Evolutionary conservation across 2,797 vertebrate species (phyloP).

Genomic region (Thalassophryne amazonica): DNA sequence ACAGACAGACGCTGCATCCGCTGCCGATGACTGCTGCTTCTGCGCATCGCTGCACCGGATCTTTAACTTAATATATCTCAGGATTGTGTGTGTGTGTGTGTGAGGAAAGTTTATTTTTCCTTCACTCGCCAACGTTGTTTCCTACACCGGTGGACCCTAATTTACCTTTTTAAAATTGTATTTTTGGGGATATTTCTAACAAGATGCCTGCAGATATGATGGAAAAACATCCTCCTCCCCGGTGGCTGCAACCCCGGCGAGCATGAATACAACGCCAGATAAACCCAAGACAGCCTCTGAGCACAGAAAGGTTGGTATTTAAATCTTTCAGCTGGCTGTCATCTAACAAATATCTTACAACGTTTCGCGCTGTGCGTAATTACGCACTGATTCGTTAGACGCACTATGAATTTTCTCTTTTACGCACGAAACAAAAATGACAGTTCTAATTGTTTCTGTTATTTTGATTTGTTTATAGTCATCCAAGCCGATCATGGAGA

Average conservation of each 20-base stretch:
- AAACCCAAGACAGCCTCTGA: slow-evolving; percentile 97
- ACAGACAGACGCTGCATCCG: slow-evolving; percentile 65
- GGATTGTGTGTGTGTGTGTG: slow-evolving; percentile 52
- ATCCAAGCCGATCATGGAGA: slow-evolving; percentile 95
- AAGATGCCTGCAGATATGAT: slow-evolving; percentile 96
- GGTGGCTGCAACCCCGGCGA: slow-evolving; percentile 91
- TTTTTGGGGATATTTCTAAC: slow-evolving; percentile 62
- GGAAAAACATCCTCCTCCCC: slow-evolving; percentile 93
- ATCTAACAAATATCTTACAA: neutral
- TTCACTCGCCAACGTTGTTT: too few species aligned
- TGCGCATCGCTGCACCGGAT: slow-evolving; percentile 57
- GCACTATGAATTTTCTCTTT: slow-evolving; percentile 22
- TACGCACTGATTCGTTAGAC: slow-evolving; percentile 36
- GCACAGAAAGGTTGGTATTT: slow-evolving; percentile 88
- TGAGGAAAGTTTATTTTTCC: too few species aligned
- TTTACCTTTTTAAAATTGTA: too few species aligned
- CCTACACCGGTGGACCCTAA: slow-evolving; percentile 51
- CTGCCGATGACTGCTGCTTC: slow-evolving; percentile 47
- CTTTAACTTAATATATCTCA: slow-evolving; percentile 47
- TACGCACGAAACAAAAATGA: neutral
- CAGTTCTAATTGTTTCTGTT: slow-evolving; percentile 29
- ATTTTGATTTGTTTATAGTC: slow-evolving; percentile 72
- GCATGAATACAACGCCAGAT: slow-evolving; percentile 90
- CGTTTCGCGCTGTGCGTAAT: neutral
- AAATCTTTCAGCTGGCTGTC: neutral